Conservation (phyloP, 2,797 vertebrate genomes). For the Emys orbicularis region DNA sequence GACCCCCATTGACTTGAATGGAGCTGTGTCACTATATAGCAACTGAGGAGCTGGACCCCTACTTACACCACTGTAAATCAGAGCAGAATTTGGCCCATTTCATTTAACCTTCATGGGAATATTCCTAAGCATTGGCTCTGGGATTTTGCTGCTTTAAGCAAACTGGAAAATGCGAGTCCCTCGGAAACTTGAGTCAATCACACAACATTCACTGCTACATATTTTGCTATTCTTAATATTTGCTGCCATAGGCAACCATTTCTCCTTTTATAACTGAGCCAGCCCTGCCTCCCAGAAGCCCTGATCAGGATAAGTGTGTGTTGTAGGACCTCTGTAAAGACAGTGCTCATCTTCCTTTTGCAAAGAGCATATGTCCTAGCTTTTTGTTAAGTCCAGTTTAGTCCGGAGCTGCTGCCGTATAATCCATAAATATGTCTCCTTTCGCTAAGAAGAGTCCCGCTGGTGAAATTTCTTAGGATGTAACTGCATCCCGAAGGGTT, state of each 20-base stretch:
- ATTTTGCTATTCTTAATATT: not conserved
- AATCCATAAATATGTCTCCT: not conserved
- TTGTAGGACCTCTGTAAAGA: not conserved
- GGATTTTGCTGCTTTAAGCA: not conserved
- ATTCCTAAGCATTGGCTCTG: not conserved
- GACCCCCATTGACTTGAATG: not conserved
- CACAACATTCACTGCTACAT: not conserved
- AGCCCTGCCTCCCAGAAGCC: not conserved
- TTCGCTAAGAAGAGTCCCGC: not conserved
- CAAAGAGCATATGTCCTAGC: not conserved
- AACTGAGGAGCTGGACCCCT: fast-evolving
- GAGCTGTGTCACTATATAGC: not conserved
- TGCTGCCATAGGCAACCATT: not conserved
- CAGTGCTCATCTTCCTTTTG: not conserved
- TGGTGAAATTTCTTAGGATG: not conserved
- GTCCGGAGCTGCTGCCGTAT: not conserved
- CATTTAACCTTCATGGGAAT: not conserved
- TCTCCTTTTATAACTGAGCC: not conserved
- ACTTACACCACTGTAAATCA: not conserved
- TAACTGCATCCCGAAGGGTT: not conserved
- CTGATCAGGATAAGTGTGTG: not conserved
- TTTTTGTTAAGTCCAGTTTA: not conserved
- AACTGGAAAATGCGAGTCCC: not conserved
- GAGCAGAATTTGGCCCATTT: not conserved
- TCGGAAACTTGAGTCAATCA: not conserved